A percentile compares a stretch with the other conserved stretches of the same genome.
phyloP scores from a whole-genome alignment of 2,113 vertebrate species.

The Morone saxatilis region DNA sequence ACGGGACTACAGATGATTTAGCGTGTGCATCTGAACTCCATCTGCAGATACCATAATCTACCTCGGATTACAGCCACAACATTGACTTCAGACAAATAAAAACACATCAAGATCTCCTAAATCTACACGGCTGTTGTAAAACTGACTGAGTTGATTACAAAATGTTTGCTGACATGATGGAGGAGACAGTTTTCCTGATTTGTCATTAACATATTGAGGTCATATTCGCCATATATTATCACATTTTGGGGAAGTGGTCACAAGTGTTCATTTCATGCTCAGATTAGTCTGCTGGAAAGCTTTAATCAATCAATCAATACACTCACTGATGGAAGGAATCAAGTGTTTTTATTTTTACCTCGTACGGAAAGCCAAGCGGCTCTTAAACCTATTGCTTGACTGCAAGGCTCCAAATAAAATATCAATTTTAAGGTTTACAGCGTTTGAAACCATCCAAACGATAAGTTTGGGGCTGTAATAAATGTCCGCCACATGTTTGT shows the following conservation, averaged over 20 bases:
- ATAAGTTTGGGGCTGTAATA: not conserved
- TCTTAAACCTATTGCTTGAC: not conserved
- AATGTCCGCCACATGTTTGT: not conserved
- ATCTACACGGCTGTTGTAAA: conserved; percentile 35
- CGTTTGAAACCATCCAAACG: not conserved
- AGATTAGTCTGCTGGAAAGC: conserved; percentile 18
- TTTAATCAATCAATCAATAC: not conserved
- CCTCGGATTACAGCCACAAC: conserved; percentile 58
- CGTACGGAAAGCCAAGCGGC: not conserved
- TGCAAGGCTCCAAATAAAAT: conserved; percentile 13
- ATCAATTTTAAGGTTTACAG: conserved; percentile 20
- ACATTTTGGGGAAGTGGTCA: conserved; percentile 8
- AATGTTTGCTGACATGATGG: conserved; percentile 9
- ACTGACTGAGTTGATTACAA: conserved; percentile 50
- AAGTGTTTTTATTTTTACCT: conserved; percentile 10
- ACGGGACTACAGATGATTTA: conserved; percentile 34
- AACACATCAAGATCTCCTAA: conserved; percentile 41
- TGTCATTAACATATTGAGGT: conserved; percentile 27
- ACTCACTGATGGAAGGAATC: not conserved
- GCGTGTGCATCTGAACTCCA: conserved; percentile 43
- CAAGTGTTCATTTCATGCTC: conserved; percentile 33
- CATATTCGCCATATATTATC: not conserved
- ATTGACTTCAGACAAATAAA: conserved; percentile 48
- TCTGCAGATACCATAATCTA: conserved; percentile 71
- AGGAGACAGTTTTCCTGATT: conserved; percentile 18